These are phyloP conservation scores for Ranitomeya variabilis DNA, from an alignment of 2,113 vertebrate genomes.

Conservation along the genomic window DNA sequence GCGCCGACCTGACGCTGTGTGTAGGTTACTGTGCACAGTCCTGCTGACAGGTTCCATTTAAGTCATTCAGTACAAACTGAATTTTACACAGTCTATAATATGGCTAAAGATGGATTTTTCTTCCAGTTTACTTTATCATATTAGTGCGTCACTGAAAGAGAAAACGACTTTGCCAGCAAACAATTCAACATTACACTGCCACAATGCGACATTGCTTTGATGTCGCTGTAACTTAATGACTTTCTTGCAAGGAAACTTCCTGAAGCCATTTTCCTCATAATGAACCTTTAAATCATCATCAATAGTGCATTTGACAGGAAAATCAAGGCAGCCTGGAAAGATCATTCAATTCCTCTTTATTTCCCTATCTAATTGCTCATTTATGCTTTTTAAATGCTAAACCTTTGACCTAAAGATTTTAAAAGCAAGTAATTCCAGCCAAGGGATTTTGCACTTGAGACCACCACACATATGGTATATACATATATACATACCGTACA, in stretches of 20 bases:
- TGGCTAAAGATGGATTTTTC: neutral
- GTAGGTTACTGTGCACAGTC: too few relatives aligned
- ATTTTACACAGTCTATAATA: neutral
- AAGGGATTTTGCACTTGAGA: neutral
- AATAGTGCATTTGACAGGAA: constrained; percentile 22
- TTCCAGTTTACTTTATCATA: neutral
- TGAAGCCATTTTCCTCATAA: constrained; percentile 42
- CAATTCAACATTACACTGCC: neutral
- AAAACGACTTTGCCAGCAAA: neutral
- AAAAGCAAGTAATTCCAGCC: neutral
- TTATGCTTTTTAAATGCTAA: constrained; percentile 5
- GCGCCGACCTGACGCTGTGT: too few relatives aligned
- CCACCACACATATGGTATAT: neutral
- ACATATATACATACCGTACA: too few relatives aligned
- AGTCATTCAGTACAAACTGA: neutral
- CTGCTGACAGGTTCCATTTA: too few relatives aligned
- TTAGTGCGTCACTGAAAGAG: neutral
- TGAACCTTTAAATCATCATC: constrained; percentile 50
- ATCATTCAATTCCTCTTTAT: neutral
- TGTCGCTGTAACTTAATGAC: constrained; percentile 30
- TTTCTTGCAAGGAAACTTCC: constrained; percentile 21
- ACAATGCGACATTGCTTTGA: constrained; percentile 24
- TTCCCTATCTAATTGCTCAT: neutral
- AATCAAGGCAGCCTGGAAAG: neutral
- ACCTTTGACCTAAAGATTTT: constrained; percentile 6